Conservation (phyloP, 1,140 invertebrate species). For the Heliconius hewitsoni region DNA sequence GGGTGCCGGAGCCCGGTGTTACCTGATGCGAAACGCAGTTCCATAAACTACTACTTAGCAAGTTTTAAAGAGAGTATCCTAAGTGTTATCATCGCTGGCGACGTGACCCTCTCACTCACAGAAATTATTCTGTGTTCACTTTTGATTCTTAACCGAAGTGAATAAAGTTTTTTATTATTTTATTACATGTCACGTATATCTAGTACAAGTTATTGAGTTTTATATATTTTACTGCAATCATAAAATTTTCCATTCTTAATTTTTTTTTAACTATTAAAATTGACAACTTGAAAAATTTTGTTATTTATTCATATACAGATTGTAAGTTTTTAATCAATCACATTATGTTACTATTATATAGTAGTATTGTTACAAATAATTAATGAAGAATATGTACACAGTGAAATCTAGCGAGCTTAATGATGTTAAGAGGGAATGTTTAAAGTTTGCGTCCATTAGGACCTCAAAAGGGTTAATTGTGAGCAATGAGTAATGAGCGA, state of each 20-base stretch:
- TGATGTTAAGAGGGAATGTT: conserved; percentile 10
- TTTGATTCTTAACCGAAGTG: no score
- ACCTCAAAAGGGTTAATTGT: conserved; percentile 14
- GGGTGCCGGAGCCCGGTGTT: no score
- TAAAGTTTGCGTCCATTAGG: conserved; percentile 15
- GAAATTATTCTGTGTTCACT: no score
- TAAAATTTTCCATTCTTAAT: background rate
- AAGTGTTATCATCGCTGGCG: no score
- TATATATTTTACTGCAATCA: background rate
- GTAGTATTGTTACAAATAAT: conserved; percentile 8
- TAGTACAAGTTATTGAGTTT: background rate
- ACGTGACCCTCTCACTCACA: no score
- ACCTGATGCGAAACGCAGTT: no score
- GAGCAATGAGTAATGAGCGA: background rate
- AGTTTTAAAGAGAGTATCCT: no score
- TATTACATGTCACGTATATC: background rate
- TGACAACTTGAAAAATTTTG: no score
- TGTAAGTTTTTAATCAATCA: background rate
- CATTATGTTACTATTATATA: background rate
- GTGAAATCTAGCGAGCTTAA: conserved; percentile 11
- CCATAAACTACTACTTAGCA: no score
- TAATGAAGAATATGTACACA: conserved; percentile 1
- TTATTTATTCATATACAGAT: background rate
- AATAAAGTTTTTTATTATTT: background rate
- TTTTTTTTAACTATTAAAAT: no score